Evolutionary conservation across 2,113 vertebrate genomes (phyloP).

Genomic region (Mustelus asterias): DNA sequence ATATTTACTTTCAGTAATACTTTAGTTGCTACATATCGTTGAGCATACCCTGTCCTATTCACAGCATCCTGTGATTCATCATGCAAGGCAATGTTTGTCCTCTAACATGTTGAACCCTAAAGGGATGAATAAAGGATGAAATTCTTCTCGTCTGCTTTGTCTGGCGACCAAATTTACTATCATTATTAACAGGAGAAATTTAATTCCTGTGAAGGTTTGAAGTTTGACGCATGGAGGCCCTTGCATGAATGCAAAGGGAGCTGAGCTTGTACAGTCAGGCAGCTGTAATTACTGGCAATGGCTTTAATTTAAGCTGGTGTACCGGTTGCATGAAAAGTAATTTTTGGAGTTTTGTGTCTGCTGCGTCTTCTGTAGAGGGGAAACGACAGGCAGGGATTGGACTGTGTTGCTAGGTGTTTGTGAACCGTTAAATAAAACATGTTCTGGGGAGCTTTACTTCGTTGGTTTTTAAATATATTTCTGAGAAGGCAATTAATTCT

Average conservation of each 20-base stretch:
- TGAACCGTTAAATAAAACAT: background rate
- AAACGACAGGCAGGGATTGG: background rate
- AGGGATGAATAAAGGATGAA: background rate
- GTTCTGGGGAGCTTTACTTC: background rate
- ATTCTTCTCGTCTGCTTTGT: background rate
- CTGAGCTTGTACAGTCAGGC: background rate
- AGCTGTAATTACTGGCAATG: background rate
- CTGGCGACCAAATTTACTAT: background rate
- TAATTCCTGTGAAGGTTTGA: background rate
- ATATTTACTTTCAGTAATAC: background rate
- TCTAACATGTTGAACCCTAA: background rate
- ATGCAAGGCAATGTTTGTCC: background rate
- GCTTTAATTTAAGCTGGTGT: background rate
- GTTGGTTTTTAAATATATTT: background rate
- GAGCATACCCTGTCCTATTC: background rate
- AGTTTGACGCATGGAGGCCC: background rate
- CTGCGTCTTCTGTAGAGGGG: background rate
- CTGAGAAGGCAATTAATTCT: background rate
- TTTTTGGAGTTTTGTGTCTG: background rate
- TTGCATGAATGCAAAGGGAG: background rate
- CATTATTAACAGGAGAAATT: background rate
- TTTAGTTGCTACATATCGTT: background rate
- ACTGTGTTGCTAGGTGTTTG: background rate
- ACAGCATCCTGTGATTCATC: background rate
- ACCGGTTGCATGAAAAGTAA: background rate